Evolutionary conservation across 2,797 vertebrate genomes (phyloP).

Genomic region (Pantherophis vulpinus): DNA sequence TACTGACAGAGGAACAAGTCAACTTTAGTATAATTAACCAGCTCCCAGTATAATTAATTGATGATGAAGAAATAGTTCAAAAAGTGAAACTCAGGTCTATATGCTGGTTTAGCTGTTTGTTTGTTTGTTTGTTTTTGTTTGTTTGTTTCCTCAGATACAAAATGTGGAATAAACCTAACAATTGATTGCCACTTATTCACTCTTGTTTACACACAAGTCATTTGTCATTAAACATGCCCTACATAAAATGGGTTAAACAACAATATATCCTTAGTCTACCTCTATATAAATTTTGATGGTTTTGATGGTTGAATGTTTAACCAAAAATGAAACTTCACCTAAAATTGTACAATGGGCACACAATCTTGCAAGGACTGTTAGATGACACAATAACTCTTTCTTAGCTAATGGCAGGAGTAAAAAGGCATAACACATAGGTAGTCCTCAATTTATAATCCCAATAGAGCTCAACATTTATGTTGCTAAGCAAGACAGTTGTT

Average conservation of each 20-base stretch:
- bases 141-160: not conserved
- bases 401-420: not conserved
- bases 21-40: not conserved
- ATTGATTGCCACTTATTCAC: not conserved
- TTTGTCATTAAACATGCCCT: not conserved
- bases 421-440: not conserved
- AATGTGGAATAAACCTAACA: not conserved
- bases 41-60: not conserved
- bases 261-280: not conserved
- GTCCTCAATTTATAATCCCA: not conserved
- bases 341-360: not conserved
- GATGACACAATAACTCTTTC: not conserved
- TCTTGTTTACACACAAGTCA: not conserved
- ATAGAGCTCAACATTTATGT: not conserved
- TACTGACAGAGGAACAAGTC: not conserved
- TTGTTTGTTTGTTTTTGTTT: too few species aligned
- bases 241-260: not conserved
- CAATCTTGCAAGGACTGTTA: not conserved
- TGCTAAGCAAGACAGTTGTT: not conserved
- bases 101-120: not conserved
- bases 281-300: not conserved
- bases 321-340: not conserved
- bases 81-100: not conserved
- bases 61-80: not conserved
- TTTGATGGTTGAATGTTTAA: not conserved